Conservation (phyloP, 2,888 invertebrate genomes). For the Synergus laeviventris region DNA sequence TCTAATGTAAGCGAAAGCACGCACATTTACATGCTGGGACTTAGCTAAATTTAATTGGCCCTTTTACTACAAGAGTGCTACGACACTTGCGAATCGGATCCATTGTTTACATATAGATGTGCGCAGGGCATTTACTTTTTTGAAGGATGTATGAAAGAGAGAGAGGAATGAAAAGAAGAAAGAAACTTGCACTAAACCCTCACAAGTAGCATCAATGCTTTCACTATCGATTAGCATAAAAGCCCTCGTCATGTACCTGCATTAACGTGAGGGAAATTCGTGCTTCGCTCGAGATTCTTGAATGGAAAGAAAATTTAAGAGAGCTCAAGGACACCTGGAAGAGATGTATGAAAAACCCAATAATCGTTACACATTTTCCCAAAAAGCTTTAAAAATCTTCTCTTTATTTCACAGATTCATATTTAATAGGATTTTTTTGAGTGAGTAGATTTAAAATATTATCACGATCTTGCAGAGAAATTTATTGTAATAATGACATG, state of each 20-base stretch:
- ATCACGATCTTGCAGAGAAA: background rate
- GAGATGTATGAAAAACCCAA: background rate
- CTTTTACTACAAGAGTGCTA: constrained; percentile 5
- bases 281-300: background rate
- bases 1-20: background rate
- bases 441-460: background rate
- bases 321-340: constrained; percentile 4
- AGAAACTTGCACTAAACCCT: background rate
- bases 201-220: background rate
- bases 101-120: constrained; percentile 24
- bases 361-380: background rate
- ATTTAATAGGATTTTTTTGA: background rate
- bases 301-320: background rate
- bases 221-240: background rate
- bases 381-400: background rate
- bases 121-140: background rate
- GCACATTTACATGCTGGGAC: constrained; percentile 53
- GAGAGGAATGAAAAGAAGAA: background rate
- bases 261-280: background rate
- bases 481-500: background rate
- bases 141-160: background rate
- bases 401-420: background rate
- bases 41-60: constrained; percentile 56
- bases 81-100: constrained; percentile 20
- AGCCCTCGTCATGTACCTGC: background rate